phyloP scores from a whole-genome alignment of 2,888 invertebrate genomes.

The Clistopyga incitator region DNA sequence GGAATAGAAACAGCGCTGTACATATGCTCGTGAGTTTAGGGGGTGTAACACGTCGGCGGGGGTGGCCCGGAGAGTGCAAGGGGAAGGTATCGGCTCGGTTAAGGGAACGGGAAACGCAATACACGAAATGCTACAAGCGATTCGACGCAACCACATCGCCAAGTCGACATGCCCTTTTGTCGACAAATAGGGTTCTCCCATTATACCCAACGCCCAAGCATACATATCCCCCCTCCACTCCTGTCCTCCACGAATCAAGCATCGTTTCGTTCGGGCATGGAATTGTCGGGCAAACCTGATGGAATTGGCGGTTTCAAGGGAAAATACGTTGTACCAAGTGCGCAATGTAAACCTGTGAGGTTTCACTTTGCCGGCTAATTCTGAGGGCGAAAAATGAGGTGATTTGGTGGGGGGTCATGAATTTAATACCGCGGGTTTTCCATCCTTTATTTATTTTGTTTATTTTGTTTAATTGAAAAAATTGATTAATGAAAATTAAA shows the following conservation, averaged over 20 bases:
- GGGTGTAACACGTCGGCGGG: slow-evolving; percentile 31
- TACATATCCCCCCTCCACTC: not conserved
- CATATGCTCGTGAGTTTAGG: not conserved
- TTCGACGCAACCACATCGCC: not conserved
- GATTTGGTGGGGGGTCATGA: too few relatives aligned
- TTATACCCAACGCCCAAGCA: not conserved
- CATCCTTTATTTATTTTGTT: too few relatives aligned
- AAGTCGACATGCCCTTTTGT: slow-evolving; percentile 23
- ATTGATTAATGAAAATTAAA: too few relatives aligned
- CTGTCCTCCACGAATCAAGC: not conserved
- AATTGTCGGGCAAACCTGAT: not conserved
- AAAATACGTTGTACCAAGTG: too few relatives aligned
- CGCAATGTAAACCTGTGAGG: too few relatives aligned
- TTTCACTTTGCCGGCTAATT: too few relatives aligned
- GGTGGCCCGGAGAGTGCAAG: not conserved
- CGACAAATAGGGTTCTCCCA: slow-evolving; percentile 17
- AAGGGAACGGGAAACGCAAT: slow-evolving; percentile 3
- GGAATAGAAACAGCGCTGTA: slow-evolving; percentile 33
- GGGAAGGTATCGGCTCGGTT: not conserved
- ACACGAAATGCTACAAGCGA: slow-evolving; percentile 2
- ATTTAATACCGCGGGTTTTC: too few relatives aligned
- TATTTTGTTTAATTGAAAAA: too few relatives aligned
- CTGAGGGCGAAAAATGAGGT: too few relatives aligned
- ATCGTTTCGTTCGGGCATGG: not conserved
- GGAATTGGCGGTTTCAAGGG: not conserved